Evolutionary conservation across 2,888 invertebrate genomes (phyloP), one percentile per base, ranked within the genome.

Genomic region (Dynastes tityus): DNA sequence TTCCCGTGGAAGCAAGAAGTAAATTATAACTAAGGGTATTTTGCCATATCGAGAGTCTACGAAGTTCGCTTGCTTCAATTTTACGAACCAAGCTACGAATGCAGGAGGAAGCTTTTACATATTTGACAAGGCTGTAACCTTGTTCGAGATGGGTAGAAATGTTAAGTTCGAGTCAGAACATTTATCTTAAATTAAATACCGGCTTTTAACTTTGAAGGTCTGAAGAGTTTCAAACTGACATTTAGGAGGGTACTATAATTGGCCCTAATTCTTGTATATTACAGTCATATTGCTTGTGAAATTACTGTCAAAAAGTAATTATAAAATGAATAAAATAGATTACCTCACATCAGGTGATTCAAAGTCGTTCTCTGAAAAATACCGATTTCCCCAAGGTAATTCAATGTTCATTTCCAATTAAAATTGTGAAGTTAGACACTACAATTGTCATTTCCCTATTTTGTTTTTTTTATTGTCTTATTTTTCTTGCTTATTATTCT

Each of bases 121-220:
- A 63, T 29, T 63, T 29, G 13, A 63, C 63, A 32, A 32, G 13
- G 11, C 13, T 32, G 29, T 5, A 32, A n/a, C 63, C 32, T 63
- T 63, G 9, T 63, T 32, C 63, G n/a, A 63, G 29, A 32, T 3
- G 63, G 63, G 55, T 22, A 29, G 29, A 27, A 61, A 32, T 32
- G 32, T 63, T 63, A 63, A 63, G 13, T 32, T 32, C 29, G 27
- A 63, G 63, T 63, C 63, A 13, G 32, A 63, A 32, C 63, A 13
- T 29, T 63, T 63, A 63, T 29, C 63, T 29, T 32, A 32, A 63
- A 63, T 63, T 63, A 63, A 63, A 63, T 63, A 63, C 32, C 13
- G 4, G 27, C 32, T n/a, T 32, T 63, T 29, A 29, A 32, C 32
- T n/a, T 32, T 63, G 9, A 29, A 32, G n/a, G 5, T 29, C 29